Base-by-base conservation (phyloP, 1,140 invertebrate species). In the Dolichoris vasculosae region DNA sequence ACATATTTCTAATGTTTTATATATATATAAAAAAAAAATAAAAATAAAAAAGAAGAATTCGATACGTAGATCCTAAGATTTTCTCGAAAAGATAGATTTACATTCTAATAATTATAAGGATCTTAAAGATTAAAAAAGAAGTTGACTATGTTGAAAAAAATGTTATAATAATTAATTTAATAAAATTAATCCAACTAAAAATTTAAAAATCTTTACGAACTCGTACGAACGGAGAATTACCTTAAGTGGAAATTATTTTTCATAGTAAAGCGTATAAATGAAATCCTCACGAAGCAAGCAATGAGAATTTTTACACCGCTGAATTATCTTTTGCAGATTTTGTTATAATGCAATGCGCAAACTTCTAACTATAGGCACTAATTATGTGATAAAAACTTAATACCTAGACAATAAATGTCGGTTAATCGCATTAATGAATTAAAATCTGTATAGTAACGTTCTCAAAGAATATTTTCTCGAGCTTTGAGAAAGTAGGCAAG, bases 331-430 rank as follows among this genome's bases (percentile, higher is more conserved):
- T 81, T 63, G 59, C 48, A 75, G 64, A 81, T 40, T 85, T 81
- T 81, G 38, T 64, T 73, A 63, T 63, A 80, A 75, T 75, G 78
- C 55, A 81, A 75, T 75, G 78, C 67, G 38, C 38, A 75, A 75
- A 77, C 51, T 77, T 63, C 69, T 80, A 81, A 64, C 30, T 81
- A 86, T 73, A 85, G 73, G 63, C 85, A 83, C 69, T 85, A 40
- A 81, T 55, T 87, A 86, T 77, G 51, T 84, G 71, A 89, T 88
- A 76, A 90, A 87, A 88, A 89, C 89, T 89, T 90, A 90, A 86
- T 43, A 89, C 43, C 89, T 90, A 90, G 63, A 84, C 48, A 88
- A 85, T 88, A 90, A 90, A 88, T 89, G 85, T 88, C 71, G 85
- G 85, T 90, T 90, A 90, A 90, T 89, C 84, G 87, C 78, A 75